A percentile compares a stretch with the other conserved stretches of the same genome.
These are phyloP conservation scores for Peromyscus polionotus DNA, from an alignment of 2,113 vertebrate genomes.

Conservation along the genomic window DNA sequence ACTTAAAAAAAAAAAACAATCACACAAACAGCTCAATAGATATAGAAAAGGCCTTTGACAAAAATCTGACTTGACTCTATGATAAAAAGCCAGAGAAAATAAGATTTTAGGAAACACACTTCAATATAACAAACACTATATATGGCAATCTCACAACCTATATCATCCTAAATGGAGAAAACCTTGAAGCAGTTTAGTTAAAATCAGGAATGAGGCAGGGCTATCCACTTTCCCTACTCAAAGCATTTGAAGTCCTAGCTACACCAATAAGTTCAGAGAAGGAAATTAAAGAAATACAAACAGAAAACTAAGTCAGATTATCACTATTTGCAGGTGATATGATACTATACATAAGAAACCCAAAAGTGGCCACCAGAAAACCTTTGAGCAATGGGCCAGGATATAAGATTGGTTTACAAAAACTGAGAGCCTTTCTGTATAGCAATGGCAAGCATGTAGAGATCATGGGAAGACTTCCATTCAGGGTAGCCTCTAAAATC, in stretches of 20 bases:
- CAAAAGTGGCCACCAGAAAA: neutral
- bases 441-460: neutral
- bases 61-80: neutral
- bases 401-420: neutral
- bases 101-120: neutral
- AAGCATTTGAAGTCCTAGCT: neutral
- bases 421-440: neutral
- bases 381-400: neutral
- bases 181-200: neutral
- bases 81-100: neutral
- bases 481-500: neutral
- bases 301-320: neutral
- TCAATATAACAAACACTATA: neutral
- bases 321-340: neutral
- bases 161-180: neutral
- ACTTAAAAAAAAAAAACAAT: neutral
- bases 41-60: neutral
- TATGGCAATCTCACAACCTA: neutral
- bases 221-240: neutral
- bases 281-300: neutral
- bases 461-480: neutral
- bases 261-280: neutral
- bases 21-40: neutral
- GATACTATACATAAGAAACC: neutral
- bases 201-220: neutral